A percentile compares a stretch with the other conserved stretches of the same genome.
Evolutionary conservation across 2,888 invertebrate genomes (phyloP).

Genomic region (Acanthopleura granulata): DNA sequence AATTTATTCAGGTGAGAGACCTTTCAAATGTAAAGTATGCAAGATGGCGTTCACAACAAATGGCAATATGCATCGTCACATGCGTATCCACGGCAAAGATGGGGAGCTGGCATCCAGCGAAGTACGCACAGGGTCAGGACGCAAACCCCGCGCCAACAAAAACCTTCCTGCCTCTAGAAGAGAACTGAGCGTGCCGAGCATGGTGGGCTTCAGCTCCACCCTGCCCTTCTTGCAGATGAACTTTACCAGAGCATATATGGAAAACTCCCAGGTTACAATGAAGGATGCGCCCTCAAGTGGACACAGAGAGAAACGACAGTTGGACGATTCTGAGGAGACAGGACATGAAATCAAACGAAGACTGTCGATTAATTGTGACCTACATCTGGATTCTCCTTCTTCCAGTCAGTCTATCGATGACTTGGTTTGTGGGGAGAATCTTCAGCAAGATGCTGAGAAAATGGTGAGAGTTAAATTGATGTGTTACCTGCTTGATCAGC

Average conservation of each 20-base stretch:
- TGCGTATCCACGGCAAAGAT: conserved; percentile 77
- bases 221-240: not conserved
- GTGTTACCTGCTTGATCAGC: not conserved
- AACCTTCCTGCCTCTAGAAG: not conserved
- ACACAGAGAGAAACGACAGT: conserved; percentile 10
- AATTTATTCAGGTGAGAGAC: conserved; percentile 76
- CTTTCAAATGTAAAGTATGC: conserved; percentile 84
- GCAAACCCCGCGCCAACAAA: not conserved
- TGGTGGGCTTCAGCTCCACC: not conserved
- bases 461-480: not conserved
- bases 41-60: conserved; percentile 87
- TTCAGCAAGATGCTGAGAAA: not conserved
- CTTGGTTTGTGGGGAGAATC: not conserved
- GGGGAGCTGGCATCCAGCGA: conserved; percentile 26
- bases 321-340: not conserved
- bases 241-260: not conserved
- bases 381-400: not conserved
- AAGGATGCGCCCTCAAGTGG: conserved; percentile 6
- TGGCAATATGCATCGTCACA: conserved; percentile 88
- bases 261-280: not conserved
- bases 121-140: not conserved
- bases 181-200: conserved; percentile 5
- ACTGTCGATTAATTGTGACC: not conserved
- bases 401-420: not conserved
- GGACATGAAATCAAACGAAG: not conserved